Evolutionary conservation across 2,113 vertebrate genomes (phyloP).

Genomic region (Hydrochoerus hydrochaeris): DNA sequence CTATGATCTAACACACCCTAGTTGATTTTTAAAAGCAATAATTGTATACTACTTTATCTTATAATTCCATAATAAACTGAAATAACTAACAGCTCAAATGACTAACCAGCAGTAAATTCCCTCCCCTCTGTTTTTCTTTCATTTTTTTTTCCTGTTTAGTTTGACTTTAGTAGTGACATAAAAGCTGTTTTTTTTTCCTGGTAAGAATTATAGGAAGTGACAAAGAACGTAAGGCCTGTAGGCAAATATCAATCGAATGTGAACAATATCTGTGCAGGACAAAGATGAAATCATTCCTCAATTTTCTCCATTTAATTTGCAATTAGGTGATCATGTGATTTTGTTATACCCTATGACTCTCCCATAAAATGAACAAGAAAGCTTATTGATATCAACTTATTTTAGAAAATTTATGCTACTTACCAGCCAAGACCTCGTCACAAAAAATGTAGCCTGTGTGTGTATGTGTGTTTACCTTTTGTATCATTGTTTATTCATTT

Average conservation of each 20-base stretch:
- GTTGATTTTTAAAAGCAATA: not conserved
- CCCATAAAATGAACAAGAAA: not conserved
- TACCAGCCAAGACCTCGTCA: not conserved
- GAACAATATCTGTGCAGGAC: not conserved
- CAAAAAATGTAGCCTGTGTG: accelerated
- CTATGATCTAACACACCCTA: not conserved
- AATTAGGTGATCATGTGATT: not conserved
- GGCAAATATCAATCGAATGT: not conserved
- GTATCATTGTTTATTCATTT: not conserved
- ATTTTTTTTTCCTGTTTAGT: not conserved
- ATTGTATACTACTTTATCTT: not conserved
- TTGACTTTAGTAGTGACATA: not conserved
- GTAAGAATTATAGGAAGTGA: not conserved
- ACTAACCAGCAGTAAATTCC: not conserved
- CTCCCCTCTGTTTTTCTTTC: not conserved
- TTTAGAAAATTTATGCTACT: not conserved
- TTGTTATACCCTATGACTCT: not conserved
- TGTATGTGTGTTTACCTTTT: not conserved
- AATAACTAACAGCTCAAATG: not conserved
- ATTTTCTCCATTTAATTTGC: not conserved
- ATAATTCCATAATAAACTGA: not conserved
- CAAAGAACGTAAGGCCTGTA: not conserved
- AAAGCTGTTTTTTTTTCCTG: not conserved
- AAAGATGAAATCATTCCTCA: not conserved
- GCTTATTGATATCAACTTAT: not conserved